These are phyloP conservation scores for Macquaria ambigua DNA, from an alignment of 2,113 vertebrate genomes.

Conservation along the genomic window DNA sequence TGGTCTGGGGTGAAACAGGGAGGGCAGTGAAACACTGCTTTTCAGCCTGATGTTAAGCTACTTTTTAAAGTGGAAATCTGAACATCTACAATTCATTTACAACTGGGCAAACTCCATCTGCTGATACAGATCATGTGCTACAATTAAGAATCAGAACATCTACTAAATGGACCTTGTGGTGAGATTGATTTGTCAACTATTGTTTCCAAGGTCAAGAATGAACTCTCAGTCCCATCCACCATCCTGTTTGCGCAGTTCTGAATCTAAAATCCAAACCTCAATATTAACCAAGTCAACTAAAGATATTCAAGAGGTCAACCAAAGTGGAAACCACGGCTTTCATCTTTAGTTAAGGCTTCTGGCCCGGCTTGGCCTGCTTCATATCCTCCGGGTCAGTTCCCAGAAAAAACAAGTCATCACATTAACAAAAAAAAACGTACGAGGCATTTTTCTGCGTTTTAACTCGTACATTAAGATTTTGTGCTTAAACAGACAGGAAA, in stretches of 20 bases:
- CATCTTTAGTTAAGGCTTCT: conserved; percentile 3
- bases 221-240: neutral
- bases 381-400: neutral
- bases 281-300: neutral
- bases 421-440: neutral
- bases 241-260: neutral
- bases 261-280: neutral
- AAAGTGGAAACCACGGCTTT: neutral
- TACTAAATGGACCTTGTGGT: neutral
- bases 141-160: neutral
- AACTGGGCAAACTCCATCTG: neutral
- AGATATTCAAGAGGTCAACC: neutral
- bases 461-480: neutral
- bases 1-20: too few species aligned
- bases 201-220: neutral
- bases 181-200: neutral
- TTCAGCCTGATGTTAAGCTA: too few species aligned
- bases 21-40: too few species aligned
- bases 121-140: neutral
- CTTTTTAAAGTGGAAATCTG: neutral
- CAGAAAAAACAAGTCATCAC: neutral
- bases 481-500: neutral
- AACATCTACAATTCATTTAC: neutral
- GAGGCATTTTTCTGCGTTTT: neutral
- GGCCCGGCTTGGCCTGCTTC: conserved; percentile 19